Evolutionary conservation across 2,888 invertebrate genomes (phyloP).

Genomic region (Masnerella sp.): DNA sequence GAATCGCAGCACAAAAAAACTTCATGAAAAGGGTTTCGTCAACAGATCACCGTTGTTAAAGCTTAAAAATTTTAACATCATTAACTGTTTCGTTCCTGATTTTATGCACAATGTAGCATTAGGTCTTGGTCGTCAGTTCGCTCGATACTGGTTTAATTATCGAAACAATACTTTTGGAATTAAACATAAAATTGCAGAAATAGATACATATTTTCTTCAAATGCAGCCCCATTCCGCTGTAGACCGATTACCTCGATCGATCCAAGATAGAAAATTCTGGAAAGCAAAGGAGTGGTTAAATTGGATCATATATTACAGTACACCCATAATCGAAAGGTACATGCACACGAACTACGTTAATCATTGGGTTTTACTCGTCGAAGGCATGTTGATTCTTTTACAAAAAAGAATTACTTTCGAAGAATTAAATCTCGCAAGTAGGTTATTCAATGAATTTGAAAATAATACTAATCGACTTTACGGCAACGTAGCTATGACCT

Average conservation of each 20-base stretch:
- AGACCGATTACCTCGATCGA: neutral
- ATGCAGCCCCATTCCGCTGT: neutral
- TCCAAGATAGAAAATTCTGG: neutral
- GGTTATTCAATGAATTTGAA: neutral
- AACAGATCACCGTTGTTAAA: too few relatives aligned
- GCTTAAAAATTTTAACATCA: too few relatives aligned
- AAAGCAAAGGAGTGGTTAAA: neutral
- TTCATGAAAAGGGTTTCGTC: too few relatives aligned
- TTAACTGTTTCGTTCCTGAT: too few relatives aligned
- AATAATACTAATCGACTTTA: neutral
- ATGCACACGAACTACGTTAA: neutral
- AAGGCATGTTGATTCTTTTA: neutral
- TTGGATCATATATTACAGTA: neutral
- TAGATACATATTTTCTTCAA: neutral
- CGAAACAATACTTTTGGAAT: neutral
- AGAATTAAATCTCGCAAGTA: neutral
- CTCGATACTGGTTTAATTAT: too few relatives aligned
- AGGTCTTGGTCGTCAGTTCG: too few relatives aligned
- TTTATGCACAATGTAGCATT: too few relatives aligned
- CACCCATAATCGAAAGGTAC: neutral
- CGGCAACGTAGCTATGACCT: neutral
- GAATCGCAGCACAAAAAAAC: too few relatives aligned
- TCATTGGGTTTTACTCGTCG: neutral
- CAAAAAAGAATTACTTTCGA: neutral
- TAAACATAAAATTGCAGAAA: neutral